Percentiles rank a stretch among this genome's conserved stretches.
Conservation (phyloP, 1,140 invertebrate species). For the Bathynomus jamesi region DNA sequence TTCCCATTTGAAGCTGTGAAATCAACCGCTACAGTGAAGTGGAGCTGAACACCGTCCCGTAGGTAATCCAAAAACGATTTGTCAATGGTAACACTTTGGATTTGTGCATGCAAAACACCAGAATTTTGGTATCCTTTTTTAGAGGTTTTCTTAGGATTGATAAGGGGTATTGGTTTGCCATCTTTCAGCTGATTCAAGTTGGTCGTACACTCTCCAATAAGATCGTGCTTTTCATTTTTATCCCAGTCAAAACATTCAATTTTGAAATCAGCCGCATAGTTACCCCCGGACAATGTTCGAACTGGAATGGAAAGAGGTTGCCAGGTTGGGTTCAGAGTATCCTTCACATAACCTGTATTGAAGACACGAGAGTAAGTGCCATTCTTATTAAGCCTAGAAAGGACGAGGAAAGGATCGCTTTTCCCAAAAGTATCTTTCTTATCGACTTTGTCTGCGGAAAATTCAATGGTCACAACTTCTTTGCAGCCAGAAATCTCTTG, state of each 20-base stretch:
- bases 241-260: conserved; percentile 48
- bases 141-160: conserved; percentile 46
- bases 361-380: conserved; percentile 49
- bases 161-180: conserved; percentile 41
- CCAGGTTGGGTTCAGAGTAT: conserved; percentile 53
- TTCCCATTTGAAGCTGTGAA: conserved; percentile 58
- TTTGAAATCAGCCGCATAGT: conserved; percentile 47
- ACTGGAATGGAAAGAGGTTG: conserved; percentile 47
- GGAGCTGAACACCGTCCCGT: conserved; percentile 49
- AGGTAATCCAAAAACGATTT: conserved; percentile 49
- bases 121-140: conserved; percentile 49
- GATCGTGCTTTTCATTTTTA: conserved; percentile 46
- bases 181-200: conserved; percentile 40
- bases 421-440: conserved; percentile 53
- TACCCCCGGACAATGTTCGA: conserved; percentile 49
- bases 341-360: conserved; percentile 51
- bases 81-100: conserved; percentile 30
- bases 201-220: conserved; percentile 47
- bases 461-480: conserved; percentile 47
- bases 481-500: conserved; percentile 49
- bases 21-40: conserved; percentile 56
- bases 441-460: conserved; percentile 47
- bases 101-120: conserved; percentile 41
- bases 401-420: conserved; percentile 51
- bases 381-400: conserved; percentile 48